Conservation (phyloP, 2,797 vertebrate genomes). For the Antennarius maculatus region DNA sequence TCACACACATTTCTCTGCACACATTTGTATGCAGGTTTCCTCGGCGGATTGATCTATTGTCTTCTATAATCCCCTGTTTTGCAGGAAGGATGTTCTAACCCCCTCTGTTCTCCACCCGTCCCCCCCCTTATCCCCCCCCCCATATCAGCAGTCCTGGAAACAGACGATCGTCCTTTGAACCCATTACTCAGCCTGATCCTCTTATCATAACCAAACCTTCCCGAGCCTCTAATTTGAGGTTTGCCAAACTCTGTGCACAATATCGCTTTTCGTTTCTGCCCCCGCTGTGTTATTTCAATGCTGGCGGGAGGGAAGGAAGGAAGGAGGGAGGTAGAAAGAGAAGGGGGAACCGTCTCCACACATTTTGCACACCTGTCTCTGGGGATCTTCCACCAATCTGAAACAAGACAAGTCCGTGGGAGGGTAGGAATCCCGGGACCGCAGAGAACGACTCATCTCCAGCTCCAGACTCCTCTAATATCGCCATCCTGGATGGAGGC, state of each 20-base stretch:
- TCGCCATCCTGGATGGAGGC: slow-evolving; percentile 38
- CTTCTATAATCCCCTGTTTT: slow-evolving; percentile 76
- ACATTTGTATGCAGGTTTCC: slow-evolving; percentile 46
- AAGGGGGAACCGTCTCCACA: slow-evolving; percentile 50
- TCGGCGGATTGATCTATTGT: slow-evolving; percentile 74
- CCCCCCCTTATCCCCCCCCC: slow-evolving; percentile 26
- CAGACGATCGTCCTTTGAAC: slow-evolving; percentile 80
- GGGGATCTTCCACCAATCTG: slow-evolving; percentile 67
- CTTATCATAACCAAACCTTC: slow-evolving; percentile 78
- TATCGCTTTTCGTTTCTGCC: slow-evolving; percentile 55
- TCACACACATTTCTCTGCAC: slow-evolving; percentile 38
- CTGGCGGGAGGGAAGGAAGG: slow-evolving; percentile 37
- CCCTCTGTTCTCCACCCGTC: slow-evolving; percentile 46
- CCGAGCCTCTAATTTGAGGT: slow-evolving; percentile 73
- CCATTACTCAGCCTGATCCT: slow-evolving; percentile 82
- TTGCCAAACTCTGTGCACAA: slow-evolving; percentile 71
- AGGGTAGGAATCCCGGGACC: slow-evolving; percentile 70
- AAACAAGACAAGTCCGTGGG: slow-evolving; percentile 73
- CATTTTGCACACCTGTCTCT: slow-evolving; percentile 73
- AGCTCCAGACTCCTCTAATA: slow-evolving; percentile 50
- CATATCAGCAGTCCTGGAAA: slow-evolving; percentile 71
- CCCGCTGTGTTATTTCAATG: slow-evolving; percentile 24
- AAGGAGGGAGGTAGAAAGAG: slow-evolving; percentile 33
- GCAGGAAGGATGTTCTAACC: slow-evolving; percentile 71
- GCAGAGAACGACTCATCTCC: slow-evolving; percentile 58